Conservation (phyloP, 30 jellyfish, hydroid and myxozoan genomes). For the Rhopilema esculentum region DNA sequence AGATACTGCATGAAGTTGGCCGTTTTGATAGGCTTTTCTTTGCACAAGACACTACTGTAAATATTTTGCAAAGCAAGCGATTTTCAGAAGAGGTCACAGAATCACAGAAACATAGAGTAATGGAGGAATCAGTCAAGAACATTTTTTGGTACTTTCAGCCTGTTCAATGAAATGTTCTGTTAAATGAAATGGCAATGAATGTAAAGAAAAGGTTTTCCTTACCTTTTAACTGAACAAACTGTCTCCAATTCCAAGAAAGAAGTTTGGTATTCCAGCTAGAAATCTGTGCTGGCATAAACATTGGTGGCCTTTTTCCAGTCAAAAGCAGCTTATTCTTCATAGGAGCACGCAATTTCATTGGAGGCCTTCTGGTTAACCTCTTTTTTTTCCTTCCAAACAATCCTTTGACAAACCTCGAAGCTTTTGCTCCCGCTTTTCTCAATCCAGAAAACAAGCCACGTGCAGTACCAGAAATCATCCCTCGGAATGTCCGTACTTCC, state of each 20-base stretch:
- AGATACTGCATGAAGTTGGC: no score
- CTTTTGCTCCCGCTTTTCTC: constrained; percentile 3
- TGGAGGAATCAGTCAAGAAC: no score
- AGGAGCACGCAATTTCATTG: not conserved
- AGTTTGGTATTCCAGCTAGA: constrained; percentile 36
- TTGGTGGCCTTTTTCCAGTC: constrained; percentile 16
- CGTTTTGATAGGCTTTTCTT: no score
- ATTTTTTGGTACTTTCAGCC: no score
- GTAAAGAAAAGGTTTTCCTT: no score
- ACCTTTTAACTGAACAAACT: constrained; percentile 34
- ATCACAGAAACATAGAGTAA: no score
- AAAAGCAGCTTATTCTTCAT: constrained; percentile 6
- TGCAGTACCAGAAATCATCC: constrained; percentile 44
- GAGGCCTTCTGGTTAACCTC: not conserved
- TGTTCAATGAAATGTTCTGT: no score
- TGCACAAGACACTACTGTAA: no score
- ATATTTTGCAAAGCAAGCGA: no score
- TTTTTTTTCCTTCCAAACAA: not conserved
- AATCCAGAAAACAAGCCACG: constrained; percentile 22
- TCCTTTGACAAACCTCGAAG: constrained; percentile 1
- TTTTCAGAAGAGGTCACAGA: no score
- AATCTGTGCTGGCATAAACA: not conserved
- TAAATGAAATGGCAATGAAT: no score
- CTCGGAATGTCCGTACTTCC: constrained; percentile 57
- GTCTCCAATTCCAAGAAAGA: constrained; percentile 53